Evolutionary conservation across 2,888 invertebrate species (phyloP), one percentile per base, ranked within the genome.

Genomic region (Phyllotreta cruciferae): DNA sequence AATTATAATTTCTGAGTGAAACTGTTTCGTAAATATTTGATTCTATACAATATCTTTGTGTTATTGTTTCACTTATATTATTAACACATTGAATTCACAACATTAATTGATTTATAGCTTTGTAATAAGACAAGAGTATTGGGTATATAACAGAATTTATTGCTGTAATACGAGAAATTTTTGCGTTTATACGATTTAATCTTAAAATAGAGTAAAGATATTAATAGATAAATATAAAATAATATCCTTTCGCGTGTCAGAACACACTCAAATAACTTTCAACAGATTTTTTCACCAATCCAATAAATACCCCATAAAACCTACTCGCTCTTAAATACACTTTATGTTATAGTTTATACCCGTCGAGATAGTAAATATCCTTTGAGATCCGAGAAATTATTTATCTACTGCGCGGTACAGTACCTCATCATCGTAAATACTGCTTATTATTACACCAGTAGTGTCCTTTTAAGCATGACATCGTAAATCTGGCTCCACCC

Each of bases 341-440:
- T 39, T 39, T 38, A 49, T 10, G 34, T 49, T 49, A 49, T 49
- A 57, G 7, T 24, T 24, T 24, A 24, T 24, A 24, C 56, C 13
- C 24, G 49, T 14, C 24, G 13, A 47, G 47, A n/a, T 45, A 24
- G 57, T 49, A 57, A 24, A 57, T 57, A 37, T 37, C 13, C 7
- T 52, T 37, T 37, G 37, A 37, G 36, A 52, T 37, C 6, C 14
- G 14, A 57, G 49, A 39, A 39, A 47, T 49, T 57, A 57, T 49
- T 49, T 57, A 57, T 49, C 50, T 49, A 24, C 24, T 24, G 14
- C 39, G 50, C 24, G 44, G 39, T 57, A 38, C 24, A 56, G 49
- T 57, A 57, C 47, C 57, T 57, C 57, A 49, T 57, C 57, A 57
- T 44, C 49, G 50, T 57, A 57, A 57, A 57, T 57, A 57, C 24